Percentiles rank a stretch among this genome's conserved stretches.
phyloP scores from a whole-genome alignment of 1,140 invertebrate species.

The Mya arenaria region DNA sequence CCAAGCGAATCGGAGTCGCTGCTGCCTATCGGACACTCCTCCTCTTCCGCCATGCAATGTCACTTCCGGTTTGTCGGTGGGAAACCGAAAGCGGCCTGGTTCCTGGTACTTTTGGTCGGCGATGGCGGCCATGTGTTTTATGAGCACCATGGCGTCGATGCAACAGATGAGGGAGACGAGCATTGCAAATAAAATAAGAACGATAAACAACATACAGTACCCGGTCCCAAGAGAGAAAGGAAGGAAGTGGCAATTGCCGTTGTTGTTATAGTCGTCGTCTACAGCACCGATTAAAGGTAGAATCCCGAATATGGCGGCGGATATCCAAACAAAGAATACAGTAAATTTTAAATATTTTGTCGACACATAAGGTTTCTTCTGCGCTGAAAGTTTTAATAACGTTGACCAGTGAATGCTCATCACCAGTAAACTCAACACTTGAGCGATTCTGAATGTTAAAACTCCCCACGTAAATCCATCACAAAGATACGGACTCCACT shows the following conservation, averaged over 20 bases:
- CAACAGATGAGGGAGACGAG: conserved; percentile 59
- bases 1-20: conserved; percentile 61
- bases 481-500: conserved; percentile 59
- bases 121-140: conserved; percentile 62
- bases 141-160: conserved; percentile 59
- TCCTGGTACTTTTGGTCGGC: conserved; percentile 64
- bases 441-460: conserved; percentile 58
- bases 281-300: conserved; percentile 55
- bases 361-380: conserved; percentile 63
- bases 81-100: conserved; percentile 63
- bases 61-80: conserved; percentile 50
- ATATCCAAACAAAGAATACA: conserved; percentile 63
- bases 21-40: conserved; percentile 61
- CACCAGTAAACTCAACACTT: conserved; percentile 58
- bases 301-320: conserved; percentile 57
- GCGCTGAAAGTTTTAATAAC: conserved; percentile 55
- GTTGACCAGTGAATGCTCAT: conserved; percentile 69
- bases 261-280: conserved; percentile 14
- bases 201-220: conserved; percentile 64
- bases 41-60: conserved; percentile 35
- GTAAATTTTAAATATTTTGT: conserved; percentile 59
- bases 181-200: conserved; percentile 45
- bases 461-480: conserved; percentile 63
- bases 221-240: conserved; percentile 57
- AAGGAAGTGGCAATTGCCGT: conserved; percentile 61